A percentile compares a stretch with the other conserved stretches of the same genome.
phyloP scores from a whole-genome alignment of 53 echinoderm and acorn worm genomes.

The Paracentrotus lividus region DNA sequence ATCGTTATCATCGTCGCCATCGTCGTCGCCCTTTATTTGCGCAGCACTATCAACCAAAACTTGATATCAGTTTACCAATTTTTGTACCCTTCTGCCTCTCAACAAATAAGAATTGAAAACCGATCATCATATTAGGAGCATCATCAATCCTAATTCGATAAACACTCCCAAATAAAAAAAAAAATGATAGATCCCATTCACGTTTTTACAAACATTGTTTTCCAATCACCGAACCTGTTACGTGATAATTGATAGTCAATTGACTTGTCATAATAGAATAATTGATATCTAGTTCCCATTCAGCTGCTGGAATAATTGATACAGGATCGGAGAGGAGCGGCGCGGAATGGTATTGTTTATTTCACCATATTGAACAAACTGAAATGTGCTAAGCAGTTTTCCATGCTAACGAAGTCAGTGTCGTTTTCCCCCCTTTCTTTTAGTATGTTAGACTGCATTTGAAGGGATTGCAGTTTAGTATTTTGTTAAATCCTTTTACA shows the following conservation, averaged over 20 bases:
- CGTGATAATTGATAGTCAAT: slow-evolving; percentile 2
- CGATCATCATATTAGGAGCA: neutral
- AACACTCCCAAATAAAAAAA: neutral
- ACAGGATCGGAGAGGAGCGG: neutral
- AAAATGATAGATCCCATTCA: neutral
- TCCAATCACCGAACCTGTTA: neutral
- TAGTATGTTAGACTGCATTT: neutral
- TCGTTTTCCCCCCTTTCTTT: too few species aligned
- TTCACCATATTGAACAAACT: neutral
- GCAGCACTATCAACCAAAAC: too few species aligned
- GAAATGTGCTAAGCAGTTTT: neutral
- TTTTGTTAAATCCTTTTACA: neutral
- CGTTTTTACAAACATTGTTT: neutral
- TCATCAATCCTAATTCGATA: neutral
- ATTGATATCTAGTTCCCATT: slow-evolving; percentile 29
- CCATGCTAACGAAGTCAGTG: too few species aligned
- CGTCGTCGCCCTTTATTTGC: too few species aligned
- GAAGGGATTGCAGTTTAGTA: neutral
- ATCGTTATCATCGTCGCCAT: too few species aligned
- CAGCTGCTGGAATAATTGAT: neutral
- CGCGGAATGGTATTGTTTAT: neutral
- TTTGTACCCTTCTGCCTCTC: too few species aligned
- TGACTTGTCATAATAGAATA: slow-evolving; percentile 25
- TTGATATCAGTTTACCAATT: too few species aligned
- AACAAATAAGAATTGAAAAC: neutral